phyloP scores from a whole-genome alignment of 53 echinoderm and acorn worm genomes.

The Holothuria leucospilota region DNA sequence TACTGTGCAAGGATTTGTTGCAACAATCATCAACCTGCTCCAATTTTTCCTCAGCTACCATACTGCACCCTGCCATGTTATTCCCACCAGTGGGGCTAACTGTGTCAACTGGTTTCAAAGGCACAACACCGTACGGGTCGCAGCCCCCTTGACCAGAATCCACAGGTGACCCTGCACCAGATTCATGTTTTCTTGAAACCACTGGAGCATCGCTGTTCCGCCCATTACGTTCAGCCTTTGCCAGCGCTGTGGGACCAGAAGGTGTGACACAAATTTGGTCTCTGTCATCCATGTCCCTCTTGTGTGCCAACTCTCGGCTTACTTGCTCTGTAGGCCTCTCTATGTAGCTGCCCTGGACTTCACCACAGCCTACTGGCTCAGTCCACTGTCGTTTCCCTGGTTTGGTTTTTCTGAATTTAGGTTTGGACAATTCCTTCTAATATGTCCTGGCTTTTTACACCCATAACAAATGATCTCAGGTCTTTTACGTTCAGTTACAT shows the following conservation, averaged over 20 bases:
- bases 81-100: not conserved
- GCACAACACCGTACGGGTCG: conserved; percentile 3
- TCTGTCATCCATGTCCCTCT: too few relatives aligned
- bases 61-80: not conserved
- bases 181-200: not conserved
- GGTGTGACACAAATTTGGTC: too few relatives aligned
- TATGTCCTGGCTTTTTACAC: not conserved
- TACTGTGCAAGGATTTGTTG: not conserved
- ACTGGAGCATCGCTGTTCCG: not conserved
- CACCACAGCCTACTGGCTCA: conserved; percentile 25
- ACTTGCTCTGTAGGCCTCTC: conserved; percentile 3
- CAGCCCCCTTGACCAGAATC: conserved; percentile 7
- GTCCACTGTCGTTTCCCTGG: not conserved
- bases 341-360: not conserved
- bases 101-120: not conserved
- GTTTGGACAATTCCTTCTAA: not conserved
- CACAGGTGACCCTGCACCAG: not conserved
- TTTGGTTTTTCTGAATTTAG: not conserved
- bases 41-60: not conserved
- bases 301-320: not conserved
- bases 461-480: not conserved
- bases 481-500: conserved; percentile 15
- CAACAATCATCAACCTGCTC: conserved; percentile 10
- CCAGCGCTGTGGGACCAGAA: too few relatives aligned
- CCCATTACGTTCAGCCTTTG: not conserved